These are phyloP conservation scores for Aporrectodea caliginosa DNA, from an alignment of 1,140 invertebrate genomes.

Conservation along the genomic window DNA sequence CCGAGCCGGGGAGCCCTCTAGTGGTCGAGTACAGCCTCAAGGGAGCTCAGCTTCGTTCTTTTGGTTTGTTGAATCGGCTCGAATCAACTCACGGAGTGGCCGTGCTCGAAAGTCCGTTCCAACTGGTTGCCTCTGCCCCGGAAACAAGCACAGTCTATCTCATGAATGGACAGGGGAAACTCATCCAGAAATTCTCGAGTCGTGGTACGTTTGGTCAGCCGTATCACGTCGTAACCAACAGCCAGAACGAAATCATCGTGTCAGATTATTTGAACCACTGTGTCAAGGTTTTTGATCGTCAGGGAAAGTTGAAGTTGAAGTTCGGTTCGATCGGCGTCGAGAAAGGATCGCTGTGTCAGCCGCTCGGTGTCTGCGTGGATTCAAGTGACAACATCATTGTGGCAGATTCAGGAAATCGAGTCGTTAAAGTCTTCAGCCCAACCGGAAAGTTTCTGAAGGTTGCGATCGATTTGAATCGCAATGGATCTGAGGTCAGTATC, in stretches of 20 bases:
- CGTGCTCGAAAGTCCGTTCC: neutral
- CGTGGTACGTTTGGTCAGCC: neutral
- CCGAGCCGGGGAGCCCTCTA: neutral
- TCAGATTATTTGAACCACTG: conserved; percentile 18
- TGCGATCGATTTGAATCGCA: neutral
- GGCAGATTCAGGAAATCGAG: conserved; percentile 15
- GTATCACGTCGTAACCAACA: neutral
- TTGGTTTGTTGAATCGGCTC: conserved; percentile 4
- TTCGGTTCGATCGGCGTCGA: neutral
- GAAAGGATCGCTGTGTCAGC: conserved; percentile 1
- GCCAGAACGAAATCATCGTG: conserved; percentile 13
- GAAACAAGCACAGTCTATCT: conserved; percentile 16
- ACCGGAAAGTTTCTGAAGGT: conserved; percentile 9
- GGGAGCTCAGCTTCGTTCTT: neutral
- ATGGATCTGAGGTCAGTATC: neutral
- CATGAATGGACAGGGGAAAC: conserved; percentile 11
- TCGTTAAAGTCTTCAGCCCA: conserved; percentile 6
- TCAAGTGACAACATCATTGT: conserved; percentile 14
- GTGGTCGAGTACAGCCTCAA: conserved; percentile 10
- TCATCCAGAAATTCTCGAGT: conserved; percentile 16
- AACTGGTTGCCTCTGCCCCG: conserved; percentile 11
- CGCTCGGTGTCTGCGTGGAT: conserved; percentile 12
- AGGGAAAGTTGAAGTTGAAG: conserved; percentile 20
- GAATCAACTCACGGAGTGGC: conserved; percentile 12
- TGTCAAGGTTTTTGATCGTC: conserved; percentile 9